phyloP scores from a whole-genome alignment of 2,797 vertebrate species.

The Orestias chungarensis region DNA sequence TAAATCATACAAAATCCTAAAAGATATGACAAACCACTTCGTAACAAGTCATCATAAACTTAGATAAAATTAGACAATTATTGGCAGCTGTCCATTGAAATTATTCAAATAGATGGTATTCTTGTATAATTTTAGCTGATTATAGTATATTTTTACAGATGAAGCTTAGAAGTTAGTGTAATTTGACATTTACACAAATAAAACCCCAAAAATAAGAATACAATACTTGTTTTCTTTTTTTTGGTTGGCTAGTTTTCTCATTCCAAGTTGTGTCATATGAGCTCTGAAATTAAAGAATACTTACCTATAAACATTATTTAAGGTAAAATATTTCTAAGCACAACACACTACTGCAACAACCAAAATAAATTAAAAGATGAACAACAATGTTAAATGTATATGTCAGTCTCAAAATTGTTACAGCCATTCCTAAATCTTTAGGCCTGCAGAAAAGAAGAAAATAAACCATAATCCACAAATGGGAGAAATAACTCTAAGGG shows the following conservation, averaged over 20 bases:
- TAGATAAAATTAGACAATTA: slow-evolving; percentile 12
- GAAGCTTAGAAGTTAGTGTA: not conserved
- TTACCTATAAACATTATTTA: not conserved
- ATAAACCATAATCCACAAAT: not conserved
- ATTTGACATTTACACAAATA: not conserved
- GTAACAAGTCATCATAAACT: slow-evolving; percentile 7
- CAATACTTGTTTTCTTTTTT: not conserved
- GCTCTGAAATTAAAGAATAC: not conserved
- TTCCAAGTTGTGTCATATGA: not conserved
- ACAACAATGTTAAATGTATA: not conserved
- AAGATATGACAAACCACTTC: slow-evolving; percentile 10
- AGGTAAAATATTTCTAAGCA: not conserved
- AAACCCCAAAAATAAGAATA: not conserved
- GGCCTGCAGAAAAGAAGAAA: not conserved
- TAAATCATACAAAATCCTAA: slow-evolving; percentile 29
- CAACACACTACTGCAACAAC: not conserved
- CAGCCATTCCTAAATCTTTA: not conserved
- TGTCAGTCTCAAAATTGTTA: not conserved
- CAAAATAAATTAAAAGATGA: not conserved
- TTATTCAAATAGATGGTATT: not conserved
- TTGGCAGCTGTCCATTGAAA: not conserved
- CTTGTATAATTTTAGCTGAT: not conserved
- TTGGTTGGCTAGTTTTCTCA: not conserved
- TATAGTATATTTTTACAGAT: not conserved
- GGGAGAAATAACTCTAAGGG: not conserved